Evolutionary conservation across 2,888 invertebrate species (phyloP), one percentile per base, ranked within the genome.

Genomic region (Melanotus villosus): DNA sequence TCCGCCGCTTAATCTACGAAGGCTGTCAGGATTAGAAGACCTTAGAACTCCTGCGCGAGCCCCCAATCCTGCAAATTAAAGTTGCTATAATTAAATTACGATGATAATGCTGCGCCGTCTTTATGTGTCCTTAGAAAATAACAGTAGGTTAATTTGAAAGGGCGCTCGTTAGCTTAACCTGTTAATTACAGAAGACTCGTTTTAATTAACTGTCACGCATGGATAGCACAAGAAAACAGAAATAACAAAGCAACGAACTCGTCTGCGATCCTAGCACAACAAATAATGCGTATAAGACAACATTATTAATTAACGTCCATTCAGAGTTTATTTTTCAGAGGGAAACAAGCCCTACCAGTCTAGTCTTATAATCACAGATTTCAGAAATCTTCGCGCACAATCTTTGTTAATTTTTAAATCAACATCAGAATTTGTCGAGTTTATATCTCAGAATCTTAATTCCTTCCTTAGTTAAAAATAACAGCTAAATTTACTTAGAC

Each of bases 31-130:
- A 58, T 58, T 58, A 58, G 45, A 45, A 19, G 43, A 58, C 26
- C 43, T 38, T 41, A 34, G 32, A 16, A 34, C 6, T 7, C 34
- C 7, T 32, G 18, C 18, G 26, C 32, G 60, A 60, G 18, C 12
- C 36, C 18, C 19, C 30, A 50, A 50, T 36, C 50, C 62, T 62
- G 62, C n/a, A 62, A 62, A 50, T 50, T 47, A 62, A 62, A 62
- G 50, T 36, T 23, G 30, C 18, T 34, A 36, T 50, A 62, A 62
- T 36, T 32, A 34, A 50, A 62, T 36, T 50, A 50, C 45, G 14
- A 58, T 23, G 47, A 47, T 47, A 47, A 47, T 26, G 47, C 47
- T 30, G 14, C 57, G n/a, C 18, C 23, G 38, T 36, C 26, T 38
- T 57, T 38, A 38, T 57, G 30, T 59, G 26, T 59, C 19, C n/a